These are phyloP conservation scores for Mus spicilegus DNA, from an alignment of 2,113 vertebrate species.

Conservation along the genomic window DNA sequence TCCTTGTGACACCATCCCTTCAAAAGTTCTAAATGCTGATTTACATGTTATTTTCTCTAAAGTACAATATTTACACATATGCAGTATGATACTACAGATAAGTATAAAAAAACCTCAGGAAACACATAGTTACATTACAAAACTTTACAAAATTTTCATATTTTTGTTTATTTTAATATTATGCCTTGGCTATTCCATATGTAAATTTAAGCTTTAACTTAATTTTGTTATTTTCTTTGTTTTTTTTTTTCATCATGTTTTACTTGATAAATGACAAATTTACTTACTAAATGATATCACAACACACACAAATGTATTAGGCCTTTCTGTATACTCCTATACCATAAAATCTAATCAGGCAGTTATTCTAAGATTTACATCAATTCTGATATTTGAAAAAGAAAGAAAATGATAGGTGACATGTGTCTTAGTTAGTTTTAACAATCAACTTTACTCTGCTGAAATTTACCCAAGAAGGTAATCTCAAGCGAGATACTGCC, in stretches of 20 bases:
- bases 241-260: constrained; percentile 24
- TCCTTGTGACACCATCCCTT: background rate
- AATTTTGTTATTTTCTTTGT: background rate
- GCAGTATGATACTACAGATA: background rate
- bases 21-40: background rate
- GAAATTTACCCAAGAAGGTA: background rate
- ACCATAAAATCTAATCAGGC: background rate
- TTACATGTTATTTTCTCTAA: background rate
- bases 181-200: background rate
- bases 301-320: too few species aligned
- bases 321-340: background rate
- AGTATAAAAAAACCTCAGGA: background rate
- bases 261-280: background rate
- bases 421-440: background rate
- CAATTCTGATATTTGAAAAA: background rate
- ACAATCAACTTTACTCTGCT: background rate
- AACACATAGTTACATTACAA: background rate
- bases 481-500: background rate
- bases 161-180: background rate
- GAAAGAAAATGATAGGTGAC: background rate
- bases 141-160: background rate
- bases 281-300: background rate
- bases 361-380: background rate
- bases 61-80: background rate
- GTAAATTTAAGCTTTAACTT: background rate